These are phyloP conservation scores for Ammodytes dubius DNA, from an alignment of 2,113 vertebrate genomes.

Conservation along the genomic window DNA sequence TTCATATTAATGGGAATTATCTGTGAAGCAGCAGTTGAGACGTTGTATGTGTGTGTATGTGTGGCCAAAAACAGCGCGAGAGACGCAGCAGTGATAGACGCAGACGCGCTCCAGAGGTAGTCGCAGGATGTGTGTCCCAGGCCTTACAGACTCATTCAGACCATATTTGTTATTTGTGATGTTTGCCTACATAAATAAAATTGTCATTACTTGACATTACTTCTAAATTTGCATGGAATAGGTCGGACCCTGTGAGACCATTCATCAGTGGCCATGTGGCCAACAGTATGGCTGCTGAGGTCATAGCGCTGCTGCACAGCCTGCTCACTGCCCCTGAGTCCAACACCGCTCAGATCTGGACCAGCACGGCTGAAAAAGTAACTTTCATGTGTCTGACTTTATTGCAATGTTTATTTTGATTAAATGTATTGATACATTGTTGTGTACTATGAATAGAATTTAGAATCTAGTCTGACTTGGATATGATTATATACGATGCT, in stretches of 20 bases:
- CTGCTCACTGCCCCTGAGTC: slow-evolving; percentile 96
- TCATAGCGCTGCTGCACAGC: slow-evolving; percentile 96
- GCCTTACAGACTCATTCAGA: not conserved
- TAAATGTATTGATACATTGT: not conserved
- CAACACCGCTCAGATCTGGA: slow-evolving; percentile 98
- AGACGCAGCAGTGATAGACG: too few relatives aligned
- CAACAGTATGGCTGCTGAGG: slow-evolving; percentile 99
- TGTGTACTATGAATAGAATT: not conserved
- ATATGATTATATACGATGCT: slow-evolving; percentile 3
- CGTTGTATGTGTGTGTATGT: too few relatives aligned
- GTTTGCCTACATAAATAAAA: too few relatives aligned
- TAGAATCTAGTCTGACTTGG: not conserved
- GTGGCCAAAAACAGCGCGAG: too few relatives aligned
- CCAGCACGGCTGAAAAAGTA: slow-evolving; percentile 96
- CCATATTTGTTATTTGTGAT: too few relatives aligned
- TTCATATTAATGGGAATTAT: too few relatives aligned
- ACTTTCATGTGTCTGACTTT: not conserved
- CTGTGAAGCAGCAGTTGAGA: too few relatives aligned
- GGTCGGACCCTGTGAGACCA: slow-evolving; percentile 94
- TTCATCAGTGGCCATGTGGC: slow-evolving; percentile 99
- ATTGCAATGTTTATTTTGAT: not conserved
- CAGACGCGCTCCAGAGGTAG: too few relatives aligned
- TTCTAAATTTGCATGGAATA: slow-evolving; percentile 54
- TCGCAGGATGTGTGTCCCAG: too few relatives aligned
- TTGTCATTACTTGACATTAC: too few relatives aligned